Conservation (phyloP, 2,113 vertebrate genomes). For the Pedionomus torquatus region DNA sequence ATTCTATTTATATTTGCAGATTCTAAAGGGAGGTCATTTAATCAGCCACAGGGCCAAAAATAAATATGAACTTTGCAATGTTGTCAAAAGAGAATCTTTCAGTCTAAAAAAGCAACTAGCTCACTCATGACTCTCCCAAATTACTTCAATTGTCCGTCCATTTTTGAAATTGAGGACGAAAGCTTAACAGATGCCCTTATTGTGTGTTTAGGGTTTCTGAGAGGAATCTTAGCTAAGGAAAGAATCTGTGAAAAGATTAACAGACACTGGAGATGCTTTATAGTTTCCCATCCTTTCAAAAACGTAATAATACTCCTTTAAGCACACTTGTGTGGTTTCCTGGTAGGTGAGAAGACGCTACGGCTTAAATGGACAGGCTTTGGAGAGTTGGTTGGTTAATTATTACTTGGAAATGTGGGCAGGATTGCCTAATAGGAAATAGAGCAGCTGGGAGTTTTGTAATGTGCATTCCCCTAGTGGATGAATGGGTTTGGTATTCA, state of each 20-base stretch:
- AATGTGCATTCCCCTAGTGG: not conserved
- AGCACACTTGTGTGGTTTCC: not conserved
- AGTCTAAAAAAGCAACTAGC: slow-evolving; percentile 1
- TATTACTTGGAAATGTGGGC: not conserved
- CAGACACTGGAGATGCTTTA: not conserved
- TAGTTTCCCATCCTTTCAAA: not conserved
- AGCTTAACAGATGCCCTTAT: not conserved
- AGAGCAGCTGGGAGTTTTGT: not conserved
- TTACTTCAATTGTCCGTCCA: not conserved
- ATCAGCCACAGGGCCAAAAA: slow-evolving; percentile 11
- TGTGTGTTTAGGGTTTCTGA: not conserved
- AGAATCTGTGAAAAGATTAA: not conserved
- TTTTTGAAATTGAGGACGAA: slow-evolving; percentile 7
- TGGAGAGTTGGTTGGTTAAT: not conserved
- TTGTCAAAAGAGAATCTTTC: slow-evolving; percentile 39
- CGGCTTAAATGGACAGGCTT: not conserved
- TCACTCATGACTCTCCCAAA: not conserved
- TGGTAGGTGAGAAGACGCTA: not conserved
- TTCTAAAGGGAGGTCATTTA: slow-evolving; percentile 24
- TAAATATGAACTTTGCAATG: slow-evolving; percentile 9
- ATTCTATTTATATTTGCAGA: slow-evolving; percentile 35
- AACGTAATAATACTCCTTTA: not conserved
- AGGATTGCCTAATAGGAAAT: not conserved
- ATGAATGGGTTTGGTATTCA: not conserved
- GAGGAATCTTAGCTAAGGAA: not conserved